Evolutionary conservation across 2,797 vertebrate genomes (phyloP), one percentile per base, ranked within the genome.

Genomic region (Chelon labrosus): DNA sequence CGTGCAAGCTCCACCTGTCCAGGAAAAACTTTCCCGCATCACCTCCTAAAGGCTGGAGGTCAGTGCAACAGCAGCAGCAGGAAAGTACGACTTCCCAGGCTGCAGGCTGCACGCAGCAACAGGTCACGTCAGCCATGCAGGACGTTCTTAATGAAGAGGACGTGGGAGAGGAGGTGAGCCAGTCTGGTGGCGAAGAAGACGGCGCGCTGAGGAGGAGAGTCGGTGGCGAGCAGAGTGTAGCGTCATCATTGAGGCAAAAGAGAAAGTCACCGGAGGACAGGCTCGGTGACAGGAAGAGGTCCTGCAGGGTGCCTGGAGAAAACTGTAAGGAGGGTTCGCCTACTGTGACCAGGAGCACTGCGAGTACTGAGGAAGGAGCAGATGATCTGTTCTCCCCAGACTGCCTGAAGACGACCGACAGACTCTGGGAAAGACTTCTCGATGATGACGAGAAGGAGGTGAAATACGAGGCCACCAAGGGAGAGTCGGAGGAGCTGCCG

Each of bases 1-100:
- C 97, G 6, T 99, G 98, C 91, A 99, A 99, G 90, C 95, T 98
- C 88, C 97, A 99, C 84, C 90, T 99, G 79, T 98, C 97, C 1
- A 97, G 95, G 16, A 96, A 96, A 87, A 98, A 97, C 2, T 95
- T 99, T 70, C 98, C 98, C 0, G 93, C 97, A 80, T 96, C 97
- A 0, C 85, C 93, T 0, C 96, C 97, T 3, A 94, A 95, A 0
- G 96, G 94, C 0, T 97, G 97, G 79, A 94, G 94, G 5, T 92
- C 92, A 0, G 60, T 91, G 73, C 96, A 96, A 64, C 96, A 96
- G 94, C 87, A 95, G 90, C 93, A 94, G 77, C 19, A 94, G 77
- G n/a, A 95, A 78, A 25, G 35, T 55, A 49, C 16, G 0, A 31
- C 65, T 7, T 67, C 71, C 0, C 63, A 61, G 39, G 39, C 44